phyloP scores from a whole-genome alignment of 2,113 vertebrate species.

The Heterochromis multidens region DNA sequence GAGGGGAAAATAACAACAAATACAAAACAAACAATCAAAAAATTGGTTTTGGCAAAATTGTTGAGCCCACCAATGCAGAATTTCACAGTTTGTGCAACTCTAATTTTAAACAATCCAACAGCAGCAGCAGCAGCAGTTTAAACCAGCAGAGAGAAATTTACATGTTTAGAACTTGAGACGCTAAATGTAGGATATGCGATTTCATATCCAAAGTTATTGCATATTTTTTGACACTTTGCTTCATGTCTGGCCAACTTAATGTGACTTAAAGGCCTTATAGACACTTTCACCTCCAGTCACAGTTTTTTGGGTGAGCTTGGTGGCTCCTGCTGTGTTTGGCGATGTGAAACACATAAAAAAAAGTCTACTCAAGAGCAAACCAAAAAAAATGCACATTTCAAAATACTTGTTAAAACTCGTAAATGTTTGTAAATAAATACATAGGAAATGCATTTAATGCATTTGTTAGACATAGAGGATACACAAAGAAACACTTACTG shows the following conservation, averaged over 20 bases:
- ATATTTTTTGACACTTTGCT: not conserved
- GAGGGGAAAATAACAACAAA: not conserved
- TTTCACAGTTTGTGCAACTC: not conserved
- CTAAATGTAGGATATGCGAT: not conserved
- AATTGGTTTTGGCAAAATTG: not conserved
- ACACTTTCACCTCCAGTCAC: not conserved
- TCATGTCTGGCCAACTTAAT: not conserved
- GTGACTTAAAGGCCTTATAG: not conserved
- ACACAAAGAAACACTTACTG: not conserved
- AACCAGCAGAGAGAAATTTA: not conserved
- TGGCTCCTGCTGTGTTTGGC: no score
- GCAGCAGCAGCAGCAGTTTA: not conserved
- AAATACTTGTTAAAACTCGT: not conserved
- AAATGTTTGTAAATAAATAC: not conserved
- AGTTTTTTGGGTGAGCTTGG: fast-evolving
- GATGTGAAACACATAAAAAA: not conserved
- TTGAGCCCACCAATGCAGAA: not conserved
- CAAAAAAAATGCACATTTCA: not conserved
- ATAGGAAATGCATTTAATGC: not conserved
- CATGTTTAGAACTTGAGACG: not conserved
- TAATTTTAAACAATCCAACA: not conserved
- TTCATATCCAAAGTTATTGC: not conserved
- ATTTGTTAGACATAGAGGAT: not conserved
- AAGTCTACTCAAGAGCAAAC: not conserved
- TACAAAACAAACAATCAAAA: not conserved